These are phyloP conservation scores for Ammodytes marinus DNA, from an alignment of 2,113 vertebrate genomes.

Conservation along the genomic window DNA sequence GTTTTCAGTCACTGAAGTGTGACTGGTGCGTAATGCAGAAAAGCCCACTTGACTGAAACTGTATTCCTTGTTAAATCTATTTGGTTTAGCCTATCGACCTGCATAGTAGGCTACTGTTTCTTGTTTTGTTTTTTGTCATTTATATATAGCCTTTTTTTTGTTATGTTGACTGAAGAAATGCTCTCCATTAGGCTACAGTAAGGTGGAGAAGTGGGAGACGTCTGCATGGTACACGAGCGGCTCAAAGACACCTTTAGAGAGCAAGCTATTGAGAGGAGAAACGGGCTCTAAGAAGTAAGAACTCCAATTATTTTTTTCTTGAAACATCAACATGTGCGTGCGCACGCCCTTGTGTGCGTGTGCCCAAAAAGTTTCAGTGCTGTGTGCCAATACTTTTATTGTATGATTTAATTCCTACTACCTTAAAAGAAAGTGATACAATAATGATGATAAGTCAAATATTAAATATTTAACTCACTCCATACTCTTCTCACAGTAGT, in stretches of 20 bases:
- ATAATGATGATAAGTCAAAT: too few relatives aligned
- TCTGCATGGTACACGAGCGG: constrained; percentile 58
- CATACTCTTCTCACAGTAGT: not conserved
- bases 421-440: not conserved
- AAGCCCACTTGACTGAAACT: not conserved
- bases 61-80: not conserved
- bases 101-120: not conserved
- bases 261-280: constrained; percentile 59
- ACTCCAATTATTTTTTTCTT: not conserved
- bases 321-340: too few relatives aligned
- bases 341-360: too few relatives aligned
- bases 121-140: too few relatives aligned
- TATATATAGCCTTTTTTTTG: too few relatives aligned
- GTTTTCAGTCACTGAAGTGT: not conserved
- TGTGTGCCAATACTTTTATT: not conserved
- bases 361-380: not conserved
- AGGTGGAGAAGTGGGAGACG: constrained; percentile 9
- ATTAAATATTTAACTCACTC: not conserved
- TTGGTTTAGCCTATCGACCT: not conserved
- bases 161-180: not conserved
- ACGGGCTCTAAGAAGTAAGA: not conserved
- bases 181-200: constrained; percentile 1
- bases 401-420: not conserved
- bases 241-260: constrained; percentile 33
- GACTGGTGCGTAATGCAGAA: not conserved